Evolutionary conservation across 2,113 vertebrate species (phyloP).

Genomic region (Rallus limicola): DNA sequence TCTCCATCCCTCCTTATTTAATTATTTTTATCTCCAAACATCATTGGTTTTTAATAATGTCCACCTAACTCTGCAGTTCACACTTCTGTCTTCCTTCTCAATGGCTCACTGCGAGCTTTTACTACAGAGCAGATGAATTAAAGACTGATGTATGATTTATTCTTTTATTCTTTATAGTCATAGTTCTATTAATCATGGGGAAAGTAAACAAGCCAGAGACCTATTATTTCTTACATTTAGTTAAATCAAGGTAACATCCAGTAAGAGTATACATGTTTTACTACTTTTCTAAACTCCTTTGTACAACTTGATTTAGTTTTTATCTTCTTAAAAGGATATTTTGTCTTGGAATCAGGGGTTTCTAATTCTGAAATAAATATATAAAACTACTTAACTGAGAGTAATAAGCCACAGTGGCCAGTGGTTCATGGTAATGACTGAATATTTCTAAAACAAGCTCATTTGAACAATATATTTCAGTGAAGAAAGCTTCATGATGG

Average conservation of each 20-base stretch:
- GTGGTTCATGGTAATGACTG: neutral
- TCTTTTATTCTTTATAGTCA: neutral
- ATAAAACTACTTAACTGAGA: neutral
- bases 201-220: neutral
- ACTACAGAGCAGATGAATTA: neutral
- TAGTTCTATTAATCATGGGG: neutral
- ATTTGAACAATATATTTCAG: neutral
- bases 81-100: neutral
- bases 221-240: neutral
- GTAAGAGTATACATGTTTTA: neutral
- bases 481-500: neutral
- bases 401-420: neutral
- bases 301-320: neutral
- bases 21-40: neutral
- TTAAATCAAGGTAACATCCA: neutral
- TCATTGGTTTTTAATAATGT: neutral
- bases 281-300: neutral
- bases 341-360: neutral
- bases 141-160: neutral
- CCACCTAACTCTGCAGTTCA: neutral
- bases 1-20: neutral
- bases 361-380: neutral
- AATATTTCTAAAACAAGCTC: neutral
- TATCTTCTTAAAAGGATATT: neutral
- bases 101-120: neutral